Evolutionary conservation across 2,888 invertebrate species (phyloP).

Genomic region (Athripsodes cinereus): DNA sequence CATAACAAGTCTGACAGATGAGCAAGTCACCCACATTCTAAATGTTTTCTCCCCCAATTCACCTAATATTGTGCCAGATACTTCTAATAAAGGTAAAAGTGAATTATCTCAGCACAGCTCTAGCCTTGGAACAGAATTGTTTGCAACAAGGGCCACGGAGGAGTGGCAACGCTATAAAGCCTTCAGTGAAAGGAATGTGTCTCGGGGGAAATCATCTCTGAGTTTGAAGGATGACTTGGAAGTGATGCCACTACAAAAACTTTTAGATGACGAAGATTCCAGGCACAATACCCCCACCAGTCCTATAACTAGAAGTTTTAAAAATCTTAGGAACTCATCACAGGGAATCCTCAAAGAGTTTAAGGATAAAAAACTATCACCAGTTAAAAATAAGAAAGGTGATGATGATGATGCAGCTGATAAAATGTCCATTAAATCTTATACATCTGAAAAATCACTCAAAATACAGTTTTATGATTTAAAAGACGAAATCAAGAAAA

Average conservation of each 20-base stretch:
- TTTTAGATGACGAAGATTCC: slow-evolving; percentile 55
- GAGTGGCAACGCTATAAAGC: slow-evolving; percentile 11
- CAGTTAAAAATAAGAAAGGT: slow-evolving; percentile 50
- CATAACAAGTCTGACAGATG: slow-evolving; percentile 12
- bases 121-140: slow-evolving; percentile 9
- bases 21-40: slow-evolving; percentile 20
- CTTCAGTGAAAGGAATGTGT: slow-evolving; percentile 8
- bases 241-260: slow-evolving; percentile 31
- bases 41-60: slow-evolving; percentile 18
- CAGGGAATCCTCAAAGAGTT: slow-evolving; percentile 45
- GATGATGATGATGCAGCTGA: slow-evolving; percentile 48
- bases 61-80: background rate
- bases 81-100: background rate
- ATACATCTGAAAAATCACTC: slow-evolving; percentile 44
- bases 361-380: slow-evolving; percentile 51
- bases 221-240: slow-evolving; percentile 35
- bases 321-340: slow-evolving; percentile 56
- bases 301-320: slow-evolving; percentile 39
- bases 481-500: slow-evolving; percentile 42
- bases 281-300: slow-evolving; percentile 42
- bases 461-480: slow-evolving; percentile 42
- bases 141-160: slow-evolving; percentile 6
- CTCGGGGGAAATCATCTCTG: slow-evolving; percentile 8
- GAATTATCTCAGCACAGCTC: slow-evolving; percentile 8
- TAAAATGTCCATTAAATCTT: slow-evolving; percentile 47